These are phyloP conservation scores for Sitobion miscanthi DNA, from an alignment of 1,140 invertebrate species.

Conservation along the genomic window DNA sequence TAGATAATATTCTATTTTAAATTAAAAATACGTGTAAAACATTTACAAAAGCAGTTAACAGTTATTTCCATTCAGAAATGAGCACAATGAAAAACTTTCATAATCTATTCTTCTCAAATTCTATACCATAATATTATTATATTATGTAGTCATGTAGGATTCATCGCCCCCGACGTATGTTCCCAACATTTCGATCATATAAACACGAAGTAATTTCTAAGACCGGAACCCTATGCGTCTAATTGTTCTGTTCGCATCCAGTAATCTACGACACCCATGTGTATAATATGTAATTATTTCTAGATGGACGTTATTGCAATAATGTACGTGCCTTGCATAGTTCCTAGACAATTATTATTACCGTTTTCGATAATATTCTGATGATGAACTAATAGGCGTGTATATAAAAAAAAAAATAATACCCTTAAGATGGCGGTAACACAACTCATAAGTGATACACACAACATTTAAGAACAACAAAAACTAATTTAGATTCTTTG, in stretches of 20 bases:
- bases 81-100: slow-evolving; percentile 6
- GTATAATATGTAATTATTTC: slow-evolving; percentile 16
- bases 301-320: slow-evolving; percentile 27
- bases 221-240: slow-evolving; percentile 9
- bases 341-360: slow-evolving; percentile 20
- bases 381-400: background rate
- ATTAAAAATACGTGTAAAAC: background rate
- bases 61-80: background rate
- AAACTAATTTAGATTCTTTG: slow-evolving; percentile 21
- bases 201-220: slow-evolving; percentile 24
- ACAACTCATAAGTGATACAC: background rate
- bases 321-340: slow-evolving; percentile 42
- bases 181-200: slow-evolving; percentile 20
- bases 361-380: background rate
- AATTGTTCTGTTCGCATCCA: slow-evolving; percentile 32
- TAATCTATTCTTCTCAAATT: background rate
- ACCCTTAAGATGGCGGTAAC: background rate
- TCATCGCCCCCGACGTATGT: background rate
- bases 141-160: background rate
- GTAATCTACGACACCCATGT: background rate
- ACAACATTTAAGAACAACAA: background rate
- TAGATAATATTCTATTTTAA: background rate
- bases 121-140: background rate
- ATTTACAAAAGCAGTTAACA: background rate
- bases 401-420: slow-evolving; percentile 1